Evolutionary conservation across 2,888 invertebrate genomes (phyloP).

Genomic region (Drosophila pseudotakahashii): DNA sequence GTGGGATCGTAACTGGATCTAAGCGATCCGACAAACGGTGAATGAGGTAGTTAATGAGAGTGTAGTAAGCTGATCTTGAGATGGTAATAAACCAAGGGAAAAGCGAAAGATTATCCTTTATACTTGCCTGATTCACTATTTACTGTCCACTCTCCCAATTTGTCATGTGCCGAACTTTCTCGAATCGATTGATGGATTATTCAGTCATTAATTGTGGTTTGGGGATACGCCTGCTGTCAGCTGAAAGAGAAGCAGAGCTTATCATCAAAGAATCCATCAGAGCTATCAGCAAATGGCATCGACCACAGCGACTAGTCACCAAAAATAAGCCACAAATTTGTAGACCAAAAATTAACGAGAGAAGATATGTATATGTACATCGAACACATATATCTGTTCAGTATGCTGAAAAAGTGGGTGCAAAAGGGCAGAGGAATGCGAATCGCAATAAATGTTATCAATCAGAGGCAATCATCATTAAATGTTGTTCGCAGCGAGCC

Average conservation of each 20-base stretch:
- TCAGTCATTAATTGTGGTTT: slow-evolving; percentile 13
- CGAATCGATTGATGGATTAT: slow-evolving; percentile 22
- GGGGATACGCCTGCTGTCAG: background rate
- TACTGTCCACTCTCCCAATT: background rate
- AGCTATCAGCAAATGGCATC: slow-evolving; percentile 79
- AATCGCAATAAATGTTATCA: slow-evolving; percentile 62
- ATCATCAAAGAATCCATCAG: slow-evolving; percentile 82
- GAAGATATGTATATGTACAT: slow-evolving; percentile 5
- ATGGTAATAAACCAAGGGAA: background rate
- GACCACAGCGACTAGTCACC: slow-evolving; percentile 46
- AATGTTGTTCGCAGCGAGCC: slow-evolving; percentile 40
- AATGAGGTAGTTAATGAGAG: background rate
- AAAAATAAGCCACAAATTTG: slow-evolving; percentile 64
- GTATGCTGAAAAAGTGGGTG: slow-evolving; percentile 6
- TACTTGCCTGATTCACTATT: background rate
- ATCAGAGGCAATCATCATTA: slow-evolving; percentile 73
- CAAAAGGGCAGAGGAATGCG: slow-evolving; percentile 9
- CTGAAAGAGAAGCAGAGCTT: slow-evolving; percentile 43
- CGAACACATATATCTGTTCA: background rate
- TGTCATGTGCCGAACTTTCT: slow-evolving; percentile 8
- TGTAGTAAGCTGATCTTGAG: background rate
- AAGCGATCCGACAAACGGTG: background rate
- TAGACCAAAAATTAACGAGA: slow-evolving; percentile 44
- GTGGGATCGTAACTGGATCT: slow-evolving; percentile 18
- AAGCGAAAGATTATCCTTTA: background rate